Evolutionary conservation across 2,888 invertebrate genomes (phyloP), one percentile per base, ranked within the genome.

Genomic region (Xestia ashworthii): DNA sequence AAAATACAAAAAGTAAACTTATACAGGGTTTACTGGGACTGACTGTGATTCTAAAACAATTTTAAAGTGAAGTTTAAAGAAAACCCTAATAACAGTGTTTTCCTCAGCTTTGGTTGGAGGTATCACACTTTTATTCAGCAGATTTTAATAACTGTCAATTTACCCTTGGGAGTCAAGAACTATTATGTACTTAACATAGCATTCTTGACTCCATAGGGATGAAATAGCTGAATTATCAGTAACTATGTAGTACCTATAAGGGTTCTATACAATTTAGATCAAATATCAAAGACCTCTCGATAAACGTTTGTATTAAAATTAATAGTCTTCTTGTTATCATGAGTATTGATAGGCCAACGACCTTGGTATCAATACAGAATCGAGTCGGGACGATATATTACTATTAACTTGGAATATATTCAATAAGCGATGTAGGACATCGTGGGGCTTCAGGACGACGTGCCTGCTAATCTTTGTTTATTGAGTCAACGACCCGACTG

Each of bases 401-500:
- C 46, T 60, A 53, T 68, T 58, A 65, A 46, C 12, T 50, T 5
- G 50, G 38, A n/a, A 71, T 75, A 50, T 53, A 71, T 64, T 44
- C 19, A 41, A 25, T 64, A 44, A 62, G 62, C 38, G 62, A 38
- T 25, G 38, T 41, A 32, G 48, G 32, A 48, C 62, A 38, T 38
- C 55, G n/a, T 72, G 41, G 32, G 58, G 32, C 19, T 76, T 81
- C 64, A 44, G 71, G 22, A 5, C n/a, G 32, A 44, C 60, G 62
- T 11, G 58, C 71, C 50, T n/a, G 3, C 58, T 76, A 69, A 64
- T 81, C 53, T 22, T 55, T 66, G 70, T 77, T 70, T 55, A 66
- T 48, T 4, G 32, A 67, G 55, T 64, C 67, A 72, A 32, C 25
- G 68, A 65, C 64, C 76, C 41, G 11, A 12, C 70, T 22, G 22